Base-by-base conservation (phyloP, 2,113 vertebrate species). In the Antechinus flavipes region DNA sequence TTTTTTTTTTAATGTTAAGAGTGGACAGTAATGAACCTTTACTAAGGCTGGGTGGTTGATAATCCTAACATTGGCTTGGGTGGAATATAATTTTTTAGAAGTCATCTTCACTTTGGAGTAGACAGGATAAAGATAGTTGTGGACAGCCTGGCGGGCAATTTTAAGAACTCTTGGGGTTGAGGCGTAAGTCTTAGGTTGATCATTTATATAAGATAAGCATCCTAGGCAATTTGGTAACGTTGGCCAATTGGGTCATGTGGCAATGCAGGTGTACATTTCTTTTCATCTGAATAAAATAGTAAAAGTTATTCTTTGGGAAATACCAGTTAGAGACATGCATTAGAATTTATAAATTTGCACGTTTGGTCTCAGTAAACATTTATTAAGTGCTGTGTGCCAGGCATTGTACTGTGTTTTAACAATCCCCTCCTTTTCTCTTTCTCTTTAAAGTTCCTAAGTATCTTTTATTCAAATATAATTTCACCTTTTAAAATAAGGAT, bases 1-100 rank as follows among this genome's bases (percentile, higher is more conserved):
- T 61, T 61, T 68, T 68, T 68, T 94, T 90, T 53, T 84, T 56
- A 55, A 90, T 46, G 24, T 91, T 93, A 92, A 96, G 52, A 90
- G 49, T 90, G 54, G 94, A 58, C 42, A 90, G 25, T 46, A 90
- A 35, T 12, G 46, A 50, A 25, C 23, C 35, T 91, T 30, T 68
- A 0, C 19, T 89, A 19, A 90, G 30, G 6, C 35, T n/a, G 35
- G n/a, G 68, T n/a, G 35, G 35, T n/a, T 76, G 35, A 76, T 16
- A n/a, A 16, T 3, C 14, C 35, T 76, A 22, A 22, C 19, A 8
- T 42, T 84, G 35, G 1, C 35, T 84, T 84, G 35, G n/a, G 19
- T 42, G n/a, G 14, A 84, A 22, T n/a, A 14, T 76, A 25, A 30
- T 6, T 35, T 35, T 68, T 35, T 84, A 22, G 68, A 84, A 84